phyloP scores from a whole-genome alignment of 1,140 invertebrate genomes.

The Asobara japonica region DNA sequence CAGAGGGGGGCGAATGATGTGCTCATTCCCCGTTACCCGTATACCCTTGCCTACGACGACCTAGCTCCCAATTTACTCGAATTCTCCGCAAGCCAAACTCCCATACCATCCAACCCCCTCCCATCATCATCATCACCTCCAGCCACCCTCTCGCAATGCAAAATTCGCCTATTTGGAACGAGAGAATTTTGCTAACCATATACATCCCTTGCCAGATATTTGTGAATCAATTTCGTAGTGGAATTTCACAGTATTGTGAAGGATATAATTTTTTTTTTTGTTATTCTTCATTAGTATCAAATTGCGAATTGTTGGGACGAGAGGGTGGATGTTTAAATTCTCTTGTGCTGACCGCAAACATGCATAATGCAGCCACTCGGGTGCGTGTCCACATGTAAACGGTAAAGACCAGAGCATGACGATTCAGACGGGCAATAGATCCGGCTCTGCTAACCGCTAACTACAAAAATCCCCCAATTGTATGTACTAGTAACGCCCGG shows the following conservation, averaged over 20 bases:
- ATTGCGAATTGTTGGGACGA: background rate
- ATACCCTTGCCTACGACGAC: background rate
- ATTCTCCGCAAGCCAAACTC: conserved; percentile 33
- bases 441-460: conserved; percentile 59
- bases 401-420: conserved; percentile 41
- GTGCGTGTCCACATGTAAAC: conserved; percentile 64
- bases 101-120: background rate
- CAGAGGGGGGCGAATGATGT: background rate
- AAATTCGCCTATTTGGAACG: conserved; percentile 8
- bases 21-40: background rate
- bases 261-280: background rate
- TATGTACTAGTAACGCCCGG: conserved; percentile 54
- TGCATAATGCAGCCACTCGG: conserved; percentile 64
- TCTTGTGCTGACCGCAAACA: conserved; percentile 66
- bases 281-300: background rate
- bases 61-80: conserved; percentile 25
- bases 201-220: conserved; percentile 13
- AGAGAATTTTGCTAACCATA: conserved; percentile 21
- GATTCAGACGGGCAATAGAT: background rate
- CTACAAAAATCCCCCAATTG: conserved; percentile 68
- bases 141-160: background rate
- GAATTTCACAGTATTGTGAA: conserved; percentile 6
- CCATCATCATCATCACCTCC: background rate
- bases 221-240: background rate
- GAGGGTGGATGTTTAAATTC: conserved; percentile 60